A percentile compares a stretch with the other conserved stretches of the same genome.
Evolutionary conservation across 2,888 invertebrate genomes (phyloP).

Genomic region (Arge pagana): DNA sequence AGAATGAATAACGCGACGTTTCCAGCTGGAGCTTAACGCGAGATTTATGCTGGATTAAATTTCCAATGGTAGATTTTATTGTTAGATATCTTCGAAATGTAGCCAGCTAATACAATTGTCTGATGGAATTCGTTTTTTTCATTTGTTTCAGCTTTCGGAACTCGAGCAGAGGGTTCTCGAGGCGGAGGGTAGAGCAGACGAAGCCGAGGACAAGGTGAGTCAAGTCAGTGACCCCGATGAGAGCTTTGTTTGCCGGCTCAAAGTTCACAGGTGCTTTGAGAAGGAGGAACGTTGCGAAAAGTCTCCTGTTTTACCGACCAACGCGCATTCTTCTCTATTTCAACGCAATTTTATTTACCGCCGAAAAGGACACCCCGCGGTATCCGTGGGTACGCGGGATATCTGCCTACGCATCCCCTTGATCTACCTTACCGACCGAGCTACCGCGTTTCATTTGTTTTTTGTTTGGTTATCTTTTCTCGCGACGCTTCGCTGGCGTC

Average conservation of each 20-base stretch:
- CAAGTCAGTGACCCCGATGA: conserved; percentile 2
- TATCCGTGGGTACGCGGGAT: neutral
- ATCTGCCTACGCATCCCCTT: neutral
- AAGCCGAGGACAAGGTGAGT: conserved; percentile 92
- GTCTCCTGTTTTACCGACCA: neutral
- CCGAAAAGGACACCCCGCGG: too few species aligned
- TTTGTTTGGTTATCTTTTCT: neutral
- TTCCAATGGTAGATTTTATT: too few species aligned
- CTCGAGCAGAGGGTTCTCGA: conserved; percentile 91
- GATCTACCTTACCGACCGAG: conserved; percentile 1
- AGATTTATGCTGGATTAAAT: too few species aligned
- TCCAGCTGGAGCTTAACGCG: too few species aligned
- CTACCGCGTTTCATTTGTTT: neutral
- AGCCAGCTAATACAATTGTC: conserved; percentile 32
- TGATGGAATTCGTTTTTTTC: conserved; percentile 30
- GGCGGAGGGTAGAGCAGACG: conserved; percentile 90
- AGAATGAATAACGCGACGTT: too few species aligned
- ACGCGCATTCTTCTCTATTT: neutral
- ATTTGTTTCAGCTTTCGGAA: conserved; percentile 84
- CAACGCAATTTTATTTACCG: too few species aligned
- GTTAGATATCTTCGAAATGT: neutral
- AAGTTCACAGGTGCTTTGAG: too few species aligned
- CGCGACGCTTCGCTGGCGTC: neutral
- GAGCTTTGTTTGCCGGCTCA: too few species aligned
- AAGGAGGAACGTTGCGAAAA: conserved; percentile 1